Conservation (phyloP, 2,797 vertebrate genomes). For the Phrynocephalus forsythii region DNA sequence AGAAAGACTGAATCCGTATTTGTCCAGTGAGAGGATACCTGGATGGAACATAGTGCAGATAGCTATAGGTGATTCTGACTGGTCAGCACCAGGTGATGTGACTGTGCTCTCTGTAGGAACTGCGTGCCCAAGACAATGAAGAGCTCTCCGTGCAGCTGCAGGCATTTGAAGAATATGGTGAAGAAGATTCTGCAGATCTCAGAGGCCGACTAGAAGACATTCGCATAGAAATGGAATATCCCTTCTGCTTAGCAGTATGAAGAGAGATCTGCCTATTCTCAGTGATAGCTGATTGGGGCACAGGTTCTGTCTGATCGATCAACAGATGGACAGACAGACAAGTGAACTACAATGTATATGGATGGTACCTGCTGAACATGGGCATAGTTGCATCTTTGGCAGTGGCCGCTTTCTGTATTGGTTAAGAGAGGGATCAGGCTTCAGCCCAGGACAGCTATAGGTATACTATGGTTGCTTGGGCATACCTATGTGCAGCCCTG, state of each 20-base stretch:
- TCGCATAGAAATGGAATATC: slow-evolving; percentile 96
- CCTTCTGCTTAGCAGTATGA: slow-evolving; percentile 50
- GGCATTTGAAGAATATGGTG: slow-evolving; percentile 90
- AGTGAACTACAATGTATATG: neutral
- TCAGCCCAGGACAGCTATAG: neutral
- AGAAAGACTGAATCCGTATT: neutral
- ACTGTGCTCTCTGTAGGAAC: slow-evolving; percentile 77
- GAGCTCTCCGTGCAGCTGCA: slow-evolving; percentile 88
- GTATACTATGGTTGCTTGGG: neutral
- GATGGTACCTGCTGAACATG: neutral
- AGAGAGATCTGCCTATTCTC: neutral
- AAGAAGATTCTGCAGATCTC: slow-evolving; percentile 90
- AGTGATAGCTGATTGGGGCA: neutral
- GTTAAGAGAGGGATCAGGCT: neutral
- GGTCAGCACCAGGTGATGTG: neutral
- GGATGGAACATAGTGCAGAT: neutral
- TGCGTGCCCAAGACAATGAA: slow-evolving; percentile 88
- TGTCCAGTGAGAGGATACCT: neutral
- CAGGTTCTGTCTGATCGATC: neutral
- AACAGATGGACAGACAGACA: no score
- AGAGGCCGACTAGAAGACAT: slow-evolving; percentile 88
- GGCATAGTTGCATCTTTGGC: neutral
- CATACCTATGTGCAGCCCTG: neutral
- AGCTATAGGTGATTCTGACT: neutral
- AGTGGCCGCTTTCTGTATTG: neutral